Percentiles rank a stretch among this genome's conserved stretches.
Conservation (phyloP, 2,888 invertebrate species). For the Watsonalla binaria region DNA sequence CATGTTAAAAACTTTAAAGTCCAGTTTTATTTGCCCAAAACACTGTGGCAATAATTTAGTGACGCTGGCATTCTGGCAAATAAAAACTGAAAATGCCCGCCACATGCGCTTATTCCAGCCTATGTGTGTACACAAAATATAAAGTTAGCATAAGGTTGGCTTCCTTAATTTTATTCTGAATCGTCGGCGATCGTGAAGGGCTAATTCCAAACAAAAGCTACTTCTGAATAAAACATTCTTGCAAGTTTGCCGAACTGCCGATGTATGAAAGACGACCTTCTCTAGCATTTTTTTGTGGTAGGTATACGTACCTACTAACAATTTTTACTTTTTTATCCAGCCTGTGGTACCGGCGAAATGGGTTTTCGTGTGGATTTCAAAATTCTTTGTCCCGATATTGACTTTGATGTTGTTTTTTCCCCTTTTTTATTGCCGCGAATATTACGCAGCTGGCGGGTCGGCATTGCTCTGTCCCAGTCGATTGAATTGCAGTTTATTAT, state of each 20-base stretch:
- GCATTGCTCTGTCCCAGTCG: background rate
- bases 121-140: slow-evolving; percentile 7
- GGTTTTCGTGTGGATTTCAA: slow-evolving; percentile 37
- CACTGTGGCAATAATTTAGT: slow-evolving; percentile 48
- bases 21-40: slow-evolving; percentile 41
- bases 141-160: too few relatives aligned
- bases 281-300: too few relatives aligned
- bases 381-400: slow-evolving; percentile 37
- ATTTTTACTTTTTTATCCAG: slow-evolving; percentile 25
- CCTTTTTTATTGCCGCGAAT: slow-evolving; percentile 2
- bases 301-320: slow-evolving; percentile 12
- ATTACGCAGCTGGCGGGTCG: background rate
- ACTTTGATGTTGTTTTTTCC: slow-evolving; percentile 25
- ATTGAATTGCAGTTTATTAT: too few relatives aligned
- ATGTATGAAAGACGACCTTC: too few relatives aligned
- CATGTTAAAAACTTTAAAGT: slow-evolving; percentile 20
- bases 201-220: too few relatives aligned
- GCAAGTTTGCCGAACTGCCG: too few relatives aligned
- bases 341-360: slow-evolving; percentile 34
- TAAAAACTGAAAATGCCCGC: slow-evolving; percentile 24
- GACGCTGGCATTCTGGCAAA: slow-evolving; percentile 21
- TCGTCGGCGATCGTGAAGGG: too few relatives aligned
- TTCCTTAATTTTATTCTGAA: too few relatives aligned
- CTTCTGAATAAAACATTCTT: too few relatives aligned
- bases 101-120: slow-evolving; percentile 19